These are phyloP conservation scores for Siderastrea radians DNA, from an alignment of 92 coral and sea anemone genomes.

Conservation along the genomic window DNA sequence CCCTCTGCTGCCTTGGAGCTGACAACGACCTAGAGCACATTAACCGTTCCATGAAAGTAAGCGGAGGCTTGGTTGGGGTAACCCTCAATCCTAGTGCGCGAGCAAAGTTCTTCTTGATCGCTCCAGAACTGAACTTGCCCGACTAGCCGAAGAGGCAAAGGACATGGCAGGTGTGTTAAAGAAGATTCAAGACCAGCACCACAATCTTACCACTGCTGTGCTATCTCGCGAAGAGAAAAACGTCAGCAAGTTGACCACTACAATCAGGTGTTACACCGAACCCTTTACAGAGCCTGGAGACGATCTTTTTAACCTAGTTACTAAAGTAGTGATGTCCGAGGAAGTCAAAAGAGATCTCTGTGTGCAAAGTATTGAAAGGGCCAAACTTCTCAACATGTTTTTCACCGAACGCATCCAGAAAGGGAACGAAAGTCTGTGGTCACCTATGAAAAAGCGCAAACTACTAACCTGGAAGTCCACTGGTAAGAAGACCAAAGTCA, in stretches of 20 bases:
- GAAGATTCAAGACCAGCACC: slow-evolving; percentile 48
- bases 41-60: neutral
- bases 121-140: slow-evolving; percentile 45
- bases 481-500: slow-evolving; percentile 63
- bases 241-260: slow-evolving; percentile 42
- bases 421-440: slow-evolving; percentile 5
- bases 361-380: slow-evolving; percentile 37
- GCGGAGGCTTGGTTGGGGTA: slow-evolving; percentile 36
- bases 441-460: slow-evolving; percentile 34
- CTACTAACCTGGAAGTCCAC: slow-evolving; percentile 52
- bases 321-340: slow-evolving; percentile 51
- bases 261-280: slow-evolving; percentile 36
- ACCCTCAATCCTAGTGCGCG: slow-evolving; percentile 49
- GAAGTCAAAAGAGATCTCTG: slow-evolving; percentile 26
- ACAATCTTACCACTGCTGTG: slow-evolving; percentile 47
- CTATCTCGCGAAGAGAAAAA: slow-evolving; percentile 55
- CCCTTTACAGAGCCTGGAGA: slow-evolving; percentile 29
- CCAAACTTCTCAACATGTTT: slow-evolving; percentile 22
- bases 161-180: slow-evolving; percentile 63
- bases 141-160: slow-evolving; percentile 30
- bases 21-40: slow-evolving; percentile 55
- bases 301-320: slow-evolving; percentile 25
- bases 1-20: slow-evolving; percentile 36
- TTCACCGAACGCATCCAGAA: slow-evolving; percentile 38
- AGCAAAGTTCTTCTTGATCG: slow-evolving; percentile 60